These are phyloP conservation scores for Drosophila elegans DNA, from an alignment of 1,140 invertebrate genomes.

Conservation along the genomic window DNA sequence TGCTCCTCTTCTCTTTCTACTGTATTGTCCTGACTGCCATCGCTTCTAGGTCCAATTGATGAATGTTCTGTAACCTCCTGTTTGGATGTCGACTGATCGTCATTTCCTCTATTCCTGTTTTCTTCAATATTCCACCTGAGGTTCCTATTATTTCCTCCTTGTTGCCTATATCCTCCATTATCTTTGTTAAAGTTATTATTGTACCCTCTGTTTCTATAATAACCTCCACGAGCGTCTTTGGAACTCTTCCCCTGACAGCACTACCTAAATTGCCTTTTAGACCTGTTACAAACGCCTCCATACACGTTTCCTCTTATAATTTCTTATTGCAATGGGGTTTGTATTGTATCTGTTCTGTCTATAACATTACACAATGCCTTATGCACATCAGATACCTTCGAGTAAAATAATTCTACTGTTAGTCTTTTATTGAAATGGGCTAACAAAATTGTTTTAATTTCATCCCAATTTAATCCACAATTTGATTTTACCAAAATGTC, in stretches of 20 bases:
- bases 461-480: slow-evolving; percentile 3
- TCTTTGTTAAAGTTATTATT: slow-evolving; percentile 10
- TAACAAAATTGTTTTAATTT: slow-evolving; percentile 10
- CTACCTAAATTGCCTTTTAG: slow-evolving; percentile 7
- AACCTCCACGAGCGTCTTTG: slow-evolving; percentile 1
- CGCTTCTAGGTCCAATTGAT: slow-evolving; percentile 2
- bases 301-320: slow-evolving; percentile 6
- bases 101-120: slow-evolving; percentile 3
- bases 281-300: slow-evolving; percentile 10
- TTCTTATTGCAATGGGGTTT: slow-evolving; percentile 2
- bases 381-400: slow-evolving; percentile 1
- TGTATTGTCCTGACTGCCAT: slow-evolving; percentile 11
- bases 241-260: slow-evolving; percentile 5
- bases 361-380: slow-evolving; percentile 11
- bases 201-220: slow-evolving; percentile 7
- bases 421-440: slow-evolving; percentile 6
- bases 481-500: slow-evolving; percentile 11
- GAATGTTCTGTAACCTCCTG: background rate
- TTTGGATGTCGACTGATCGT: slow-evolving; percentile 8
- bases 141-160: slow-evolving; percentile 12
- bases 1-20: slow-evolving; percentile 4
- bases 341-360: slow-evolving; percentile 11
- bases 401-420: slow-evolving; percentile 4
- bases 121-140: slow-evolving; percentile 4
- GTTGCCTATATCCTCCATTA: slow-evolving; percentile 12